Base-by-base conservation (phyloP, 2,113 vertebrate genomes). In the Blennius ocellaris region DNA sequence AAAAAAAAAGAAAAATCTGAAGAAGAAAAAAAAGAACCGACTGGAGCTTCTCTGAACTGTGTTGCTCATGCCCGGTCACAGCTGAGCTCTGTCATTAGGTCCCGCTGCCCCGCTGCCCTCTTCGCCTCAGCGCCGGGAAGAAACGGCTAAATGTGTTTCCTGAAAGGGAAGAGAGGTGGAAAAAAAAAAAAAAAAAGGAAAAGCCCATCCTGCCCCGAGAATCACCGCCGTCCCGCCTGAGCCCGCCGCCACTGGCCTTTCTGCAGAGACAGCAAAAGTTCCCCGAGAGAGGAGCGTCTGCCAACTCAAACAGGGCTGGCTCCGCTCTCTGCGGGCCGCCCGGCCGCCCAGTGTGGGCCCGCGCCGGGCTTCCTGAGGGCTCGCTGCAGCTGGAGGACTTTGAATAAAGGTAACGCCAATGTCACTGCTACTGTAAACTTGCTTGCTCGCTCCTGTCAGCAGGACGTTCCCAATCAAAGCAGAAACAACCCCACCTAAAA, bases 121-220 rank as follows among this genome's bases (percentile, higher is more conserved):
- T 78, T 63, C 16, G 53, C 72, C 77, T 75, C 6, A 60, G 70
- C 80, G 78, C 83, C 52, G 87, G 88, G 78, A 87, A 90, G 92
- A 94, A 93, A 94, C 93, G 93, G 90, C 94, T 92, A 96, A 97
- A 97, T 98, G 95, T 98, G 97, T 97, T 99, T 98, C 97, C 97
- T 97, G 96, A 94, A 94, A 95, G 91, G 92, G 93, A 95, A 94
- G 95, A 96, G 96, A 96, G 95, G 95, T 96, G 96, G 21, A 4
- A 4, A 96, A 96, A 96, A 30, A 30, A 30, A n/a, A n/a, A n/a
- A n/a, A n/a, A 30, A 30, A 30, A 30, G 2, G 21, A 30, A 96
- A 96, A 95, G 95, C 92, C 95, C 95, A 96, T 96, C 94, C 95
- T 96, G 97, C 93, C 93, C 93, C 90, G 91, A 93, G 93, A 94